Conservation (phyloP, 1,140 invertebrate species). For the Patella vulgata region DNA sequence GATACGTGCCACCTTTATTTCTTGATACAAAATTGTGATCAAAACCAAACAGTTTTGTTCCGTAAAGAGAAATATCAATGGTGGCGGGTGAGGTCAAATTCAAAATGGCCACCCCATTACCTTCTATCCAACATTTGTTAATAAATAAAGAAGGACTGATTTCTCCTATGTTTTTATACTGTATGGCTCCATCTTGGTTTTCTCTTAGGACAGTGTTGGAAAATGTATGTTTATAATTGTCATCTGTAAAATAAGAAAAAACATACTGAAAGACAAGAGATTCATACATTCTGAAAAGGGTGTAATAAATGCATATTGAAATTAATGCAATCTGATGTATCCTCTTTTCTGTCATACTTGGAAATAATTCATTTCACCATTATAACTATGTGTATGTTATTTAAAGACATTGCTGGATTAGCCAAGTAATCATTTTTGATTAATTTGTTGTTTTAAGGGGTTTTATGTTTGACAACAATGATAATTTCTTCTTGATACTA, state of each 20-base stretch:
- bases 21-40: conserved; percentile 52
- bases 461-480: no score
- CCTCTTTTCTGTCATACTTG: no score
- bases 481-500: no score
- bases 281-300: conserved; percentile 1
- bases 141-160: conserved; percentile 92
- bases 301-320: no score
- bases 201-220: conserved; percentile 83
- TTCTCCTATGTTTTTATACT: conserved; percentile 85
- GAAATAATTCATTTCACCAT: no score
- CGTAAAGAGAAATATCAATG: conserved; percentile 90
- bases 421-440: no score
- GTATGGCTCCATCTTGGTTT: conserved; percentile 89
- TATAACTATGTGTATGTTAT: no score
- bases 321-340: no score
- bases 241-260: conserved; percentile 74
- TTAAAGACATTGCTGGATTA: no score
- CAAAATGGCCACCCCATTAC: conserved; percentile 93
- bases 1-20: conserved; percentile 57
- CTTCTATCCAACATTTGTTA: conserved; percentile 84
- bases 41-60: conserved; percentile 81
- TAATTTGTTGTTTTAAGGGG: no score
- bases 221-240: conserved; percentile 91
- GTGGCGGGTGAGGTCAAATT: conserved; percentile 94
- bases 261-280: conserved; percentile 4